Percentiles rank a stretch among this genome's conserved stretches.
These are phyloP conservation scores for Petrocephalus sullivani DNA, from an alignment of 2,797 vertebrate genomes.

Conservation along the genomic window DNA sequence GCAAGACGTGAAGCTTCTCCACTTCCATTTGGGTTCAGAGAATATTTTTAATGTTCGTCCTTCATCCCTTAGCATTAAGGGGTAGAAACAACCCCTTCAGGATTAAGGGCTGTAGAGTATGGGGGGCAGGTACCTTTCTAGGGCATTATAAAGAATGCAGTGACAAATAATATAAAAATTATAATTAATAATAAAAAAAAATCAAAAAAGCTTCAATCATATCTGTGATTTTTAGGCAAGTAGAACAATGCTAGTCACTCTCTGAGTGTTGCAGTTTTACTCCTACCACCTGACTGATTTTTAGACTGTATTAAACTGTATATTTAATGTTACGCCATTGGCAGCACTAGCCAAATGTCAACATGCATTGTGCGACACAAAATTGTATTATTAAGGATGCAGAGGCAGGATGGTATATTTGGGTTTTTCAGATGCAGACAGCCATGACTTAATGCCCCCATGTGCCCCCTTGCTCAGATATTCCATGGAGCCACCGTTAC, in stretches of 20 bases:
- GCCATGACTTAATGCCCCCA: not conserved
- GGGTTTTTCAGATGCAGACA: not conserved
- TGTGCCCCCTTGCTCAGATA: not conserved
- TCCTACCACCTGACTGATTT: not conserved
- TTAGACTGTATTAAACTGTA: not conserved
- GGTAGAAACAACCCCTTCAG: not conserved
- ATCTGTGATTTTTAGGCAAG: not conserved
- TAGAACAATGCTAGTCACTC: not conserved
- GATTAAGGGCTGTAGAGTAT: not conserved
- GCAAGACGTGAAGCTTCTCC: too few relatives aligned
- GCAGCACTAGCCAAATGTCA: not conserved
- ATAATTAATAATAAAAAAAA: not conserved
- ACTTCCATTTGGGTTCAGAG: too few relatives aligned
- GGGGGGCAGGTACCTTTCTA: not conserved
- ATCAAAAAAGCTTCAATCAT: not conserved
- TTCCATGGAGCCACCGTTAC: not conserved
- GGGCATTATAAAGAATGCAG: not conserved
- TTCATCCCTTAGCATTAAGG: not conserved
- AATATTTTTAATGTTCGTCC: not conserved
- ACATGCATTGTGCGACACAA: not conserved
- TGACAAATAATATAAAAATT: not conserved
- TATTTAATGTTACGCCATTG: not conserved
- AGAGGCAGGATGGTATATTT: not conserved
- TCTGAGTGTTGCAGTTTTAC: not conserved
- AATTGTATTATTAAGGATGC: not conserved